Evolutionary conservation across 1,140 invertebrate genomes (phyloP).

Genomic region (Leptinotarsa defecta): DNA sequence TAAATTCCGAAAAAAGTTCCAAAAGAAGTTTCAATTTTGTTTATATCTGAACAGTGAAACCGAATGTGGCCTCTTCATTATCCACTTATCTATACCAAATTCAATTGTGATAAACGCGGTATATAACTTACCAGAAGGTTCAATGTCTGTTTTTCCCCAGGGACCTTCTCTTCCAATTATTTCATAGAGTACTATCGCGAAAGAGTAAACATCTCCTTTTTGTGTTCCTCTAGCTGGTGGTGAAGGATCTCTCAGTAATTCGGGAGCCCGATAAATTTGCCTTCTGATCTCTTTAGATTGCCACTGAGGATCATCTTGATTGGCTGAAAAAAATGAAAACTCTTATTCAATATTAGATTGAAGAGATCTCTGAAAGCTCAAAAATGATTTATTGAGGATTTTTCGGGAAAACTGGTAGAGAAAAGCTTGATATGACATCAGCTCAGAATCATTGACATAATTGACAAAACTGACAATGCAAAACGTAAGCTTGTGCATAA

Average conservation of each 20-base stretch:
- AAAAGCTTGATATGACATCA: too few species aligned
- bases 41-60: too few species aligned
- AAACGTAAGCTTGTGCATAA: too few species aligned
- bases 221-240: slow-evolving; percentile 66
- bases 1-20: too few species aligned
- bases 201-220: slow-evolving; percentile 75
- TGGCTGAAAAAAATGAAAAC: slow-evolving; percentile 50
- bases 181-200: slow-evolving; percentile 74
- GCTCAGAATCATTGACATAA: too few species aligned
- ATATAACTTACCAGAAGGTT: slow-evolving; percentile 61
- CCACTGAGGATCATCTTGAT: slow-evolving; percentile 61
- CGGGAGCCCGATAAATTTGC: slow-evolving; percentile 71
- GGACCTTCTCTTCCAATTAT: slow-evolving; percentile 70
- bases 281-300: slow-evolving; percentile 57
- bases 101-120: not conserved
- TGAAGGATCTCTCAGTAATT: slow-evolving; percentile 64
- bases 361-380: too few species aligned
- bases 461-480: too few species aligned
- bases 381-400: too few species aligned
- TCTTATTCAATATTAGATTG: too few species aligned
- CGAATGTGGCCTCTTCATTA: too few species aligned
- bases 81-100: not conserved
- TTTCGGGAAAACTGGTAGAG: too few species aligned
- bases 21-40: too few species aligned
- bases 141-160: slow-evolving; percentile 68